Percentiles rank a stretch among this genome's conserved stretches.
Evolutionary conservation across 2,113 vertebrate genomes (phyloP).

Genomic region (Seriola quinqueradiata): DNA sequence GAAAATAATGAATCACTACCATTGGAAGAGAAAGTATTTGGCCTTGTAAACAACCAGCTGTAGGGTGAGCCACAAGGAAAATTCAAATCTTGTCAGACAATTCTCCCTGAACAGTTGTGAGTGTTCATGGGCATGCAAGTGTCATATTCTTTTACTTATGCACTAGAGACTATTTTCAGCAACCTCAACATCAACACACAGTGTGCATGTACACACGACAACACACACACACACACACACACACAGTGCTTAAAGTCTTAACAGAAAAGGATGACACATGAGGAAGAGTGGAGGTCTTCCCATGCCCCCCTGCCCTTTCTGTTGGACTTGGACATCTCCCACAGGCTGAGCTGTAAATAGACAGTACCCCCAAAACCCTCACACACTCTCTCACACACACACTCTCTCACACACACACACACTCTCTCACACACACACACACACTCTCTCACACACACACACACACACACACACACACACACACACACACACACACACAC

Average conservation of each 20-base stretch:
- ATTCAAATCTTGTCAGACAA: slow-evolving; percentile 51
- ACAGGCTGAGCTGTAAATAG: slow-evolving; percentile 87
- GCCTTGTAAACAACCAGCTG: slow-evolving; percentile 49
- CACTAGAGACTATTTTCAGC: slow-evolving; percentile 53
- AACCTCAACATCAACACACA: slow-evolving; percentile 48
- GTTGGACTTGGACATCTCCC: slow-evolving; percentile 87
- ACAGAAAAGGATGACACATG: slow-evolving; percentile 70
- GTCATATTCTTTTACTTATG: slow-evolving; percentile 54
- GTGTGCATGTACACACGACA: slow-evolving; percentile 18
- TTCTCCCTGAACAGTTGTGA: slow-evolving; percentile 33
- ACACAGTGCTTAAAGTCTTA: slow-evolving; percentile 57
- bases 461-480: background rate
- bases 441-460: slow-evolving; percentile 24
- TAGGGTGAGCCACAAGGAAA: slow-evolving; percentile 51
- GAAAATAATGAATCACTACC: slow-evolving; percentile 40
- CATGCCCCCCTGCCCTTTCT: slow-evolving; percentile 90
- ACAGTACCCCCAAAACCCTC: slow-evolving; percentile 69
- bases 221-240: slow-evolving; percentile 29
- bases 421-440: background rate
- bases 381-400: slow-evolving; percentile 21
- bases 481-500: slow-evolving; percentile 20
- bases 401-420: background rate
- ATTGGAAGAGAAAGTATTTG: slow-evolving; percentile 44
- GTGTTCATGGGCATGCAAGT: slow-evolving; percentile 38
- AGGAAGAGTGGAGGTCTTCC: slow-evolving; percentile 84